These are phyloP conservation scores for Solea senegalensis DNA, from an alignment of 2,113 vertebrate genomes.

Conservation along the genomic window DNA sequence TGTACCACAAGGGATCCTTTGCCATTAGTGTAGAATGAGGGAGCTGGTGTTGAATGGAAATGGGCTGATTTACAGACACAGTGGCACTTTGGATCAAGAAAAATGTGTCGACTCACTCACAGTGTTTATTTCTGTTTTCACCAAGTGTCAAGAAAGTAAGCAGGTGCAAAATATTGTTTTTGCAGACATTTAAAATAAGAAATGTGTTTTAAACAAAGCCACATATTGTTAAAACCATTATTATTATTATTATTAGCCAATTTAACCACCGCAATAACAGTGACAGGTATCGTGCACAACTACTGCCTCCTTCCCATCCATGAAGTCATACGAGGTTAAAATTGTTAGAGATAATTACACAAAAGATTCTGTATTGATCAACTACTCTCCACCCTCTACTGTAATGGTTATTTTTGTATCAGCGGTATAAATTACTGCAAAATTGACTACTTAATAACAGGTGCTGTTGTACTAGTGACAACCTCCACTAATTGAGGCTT, in stretches of 20 bases:
- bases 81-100: conserved; percentile 39
- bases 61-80: conserved; percentile 61
- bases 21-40: conserved; percentile 65
- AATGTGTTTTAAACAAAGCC: conserved; percentile 4
- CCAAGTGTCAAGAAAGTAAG: conserved; percentile 25
- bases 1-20: conserved; percentile 64
- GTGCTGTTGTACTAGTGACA: not conserved
- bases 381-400: not conserved
- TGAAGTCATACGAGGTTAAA: not conserved
- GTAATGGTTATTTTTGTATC: not conserved
- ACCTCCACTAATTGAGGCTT: too few relatives aligned
- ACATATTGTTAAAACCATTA: not conserved
- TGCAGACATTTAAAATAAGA: conserved; percentile 19
- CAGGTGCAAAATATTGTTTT: conserved; percentile 23
- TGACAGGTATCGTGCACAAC: not conserved
- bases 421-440: not conserved
- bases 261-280: not conserved
- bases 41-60: conserved; percentile 68
- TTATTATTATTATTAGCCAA: too few relatives aligned
- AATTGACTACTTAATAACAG: not conserved
- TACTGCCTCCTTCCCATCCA: not conserved
- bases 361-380: conserved; percentile 1
- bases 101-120: conserved; percentile 34
- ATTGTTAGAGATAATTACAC: not conserved
- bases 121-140: conserved; percentile 25